phyloP scores from a whole-genome alignment of 2,113 vertebrate genomes.

The Setophaga petechia region DNA sequence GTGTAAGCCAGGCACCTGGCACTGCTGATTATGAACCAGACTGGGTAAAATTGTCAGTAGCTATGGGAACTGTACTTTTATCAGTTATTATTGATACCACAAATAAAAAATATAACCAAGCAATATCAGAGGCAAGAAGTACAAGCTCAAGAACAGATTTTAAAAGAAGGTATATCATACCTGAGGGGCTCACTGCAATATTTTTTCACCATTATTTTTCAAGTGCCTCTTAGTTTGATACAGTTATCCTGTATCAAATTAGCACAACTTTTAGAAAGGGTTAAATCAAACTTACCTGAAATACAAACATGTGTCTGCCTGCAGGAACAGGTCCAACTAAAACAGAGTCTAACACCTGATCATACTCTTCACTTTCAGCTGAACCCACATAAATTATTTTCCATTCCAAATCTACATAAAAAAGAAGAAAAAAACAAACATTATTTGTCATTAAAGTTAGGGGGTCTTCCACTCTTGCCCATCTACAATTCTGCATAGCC shows the following conservation, averaged over 20 bases:
- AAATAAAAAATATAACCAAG: not conserved
- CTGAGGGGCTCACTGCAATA: not conserved
- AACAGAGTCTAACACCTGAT: conserved; percentile 84
- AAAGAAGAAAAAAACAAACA: not conserved
- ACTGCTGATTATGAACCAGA: not conserved
- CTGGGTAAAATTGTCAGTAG: not conserved
- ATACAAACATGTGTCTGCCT: conserved; percentile 85
- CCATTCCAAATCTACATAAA: conserved; percentile 81
- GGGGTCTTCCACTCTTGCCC: not conserved
- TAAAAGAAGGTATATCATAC: not conserved
- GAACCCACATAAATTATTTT: conserved; percentile 86
- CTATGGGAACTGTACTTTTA: not conserved
- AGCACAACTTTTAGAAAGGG: not conserved
- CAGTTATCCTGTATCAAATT: not conserved
- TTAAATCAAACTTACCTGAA: conserved; percentile 77
- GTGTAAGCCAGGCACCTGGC: not conserved
- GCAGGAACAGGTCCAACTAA: conserved; percentile 84
- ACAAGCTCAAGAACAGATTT: not conserved
- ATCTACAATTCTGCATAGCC: not conserved
- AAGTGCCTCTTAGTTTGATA: not conserved
- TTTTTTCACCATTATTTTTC: not conserved
- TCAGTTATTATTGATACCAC: not conserved
- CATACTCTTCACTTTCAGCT: conserved; percentile 84
- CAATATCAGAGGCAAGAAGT: not conserved
- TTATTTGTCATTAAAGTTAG: not conserved